Percentiles rank a stretch among this genome's conserved stretches.
phyloP scores from a whole-genome alignment of 2,888 invertebrate species.

The Dicyrtoma fusca region DNA sequence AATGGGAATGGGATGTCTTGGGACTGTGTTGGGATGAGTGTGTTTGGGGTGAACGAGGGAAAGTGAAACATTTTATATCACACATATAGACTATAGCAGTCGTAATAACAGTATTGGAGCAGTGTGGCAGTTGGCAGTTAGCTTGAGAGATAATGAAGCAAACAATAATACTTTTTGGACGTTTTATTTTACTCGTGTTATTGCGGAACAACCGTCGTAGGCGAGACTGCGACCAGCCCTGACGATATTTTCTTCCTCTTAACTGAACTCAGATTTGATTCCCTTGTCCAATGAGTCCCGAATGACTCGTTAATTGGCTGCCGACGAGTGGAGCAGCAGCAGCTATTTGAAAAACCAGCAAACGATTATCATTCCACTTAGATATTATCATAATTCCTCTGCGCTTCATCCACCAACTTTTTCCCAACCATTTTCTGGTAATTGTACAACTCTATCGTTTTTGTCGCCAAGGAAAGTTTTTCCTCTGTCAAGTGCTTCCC shows the following conservation, averaged over 20 bases:
- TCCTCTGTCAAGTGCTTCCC: no score
- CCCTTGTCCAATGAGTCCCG: slow-evolving; percentile 27
- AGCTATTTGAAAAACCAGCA: slow-evolving; percentile 10
- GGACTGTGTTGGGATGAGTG: no score
- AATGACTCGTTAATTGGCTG: slow-evolving; percentile 34
- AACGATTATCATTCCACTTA: no score
- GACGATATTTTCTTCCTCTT: slow-evolving; percentile 8
- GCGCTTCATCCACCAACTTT: background rate
- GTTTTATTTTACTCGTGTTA: background rate
- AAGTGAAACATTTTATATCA: no score
- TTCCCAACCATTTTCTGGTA: background rate
- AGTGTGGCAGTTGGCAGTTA: no score
- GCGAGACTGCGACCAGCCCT: background rate
- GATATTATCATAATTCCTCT: slow-evolving; percentile 13
- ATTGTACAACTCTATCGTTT: background rate
- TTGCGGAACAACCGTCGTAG: background rate
- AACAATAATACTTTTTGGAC: background rate
- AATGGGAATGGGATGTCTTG: no score
- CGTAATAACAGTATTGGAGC: no score
- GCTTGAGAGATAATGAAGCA: no score
- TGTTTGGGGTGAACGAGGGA: no score
- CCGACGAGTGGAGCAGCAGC: background rate
- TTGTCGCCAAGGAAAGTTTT: no score
- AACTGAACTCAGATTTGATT: slow-evolving; percentile 11
- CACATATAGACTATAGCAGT: no score